A percentile compares a stretch with the other conserved stretches of the same genome.
These are phyloP conservation scores for Corythornis leucogaster DNA, from an alignment of 2,797 vertebrate species.

Conservation along the genomic window DNA sequence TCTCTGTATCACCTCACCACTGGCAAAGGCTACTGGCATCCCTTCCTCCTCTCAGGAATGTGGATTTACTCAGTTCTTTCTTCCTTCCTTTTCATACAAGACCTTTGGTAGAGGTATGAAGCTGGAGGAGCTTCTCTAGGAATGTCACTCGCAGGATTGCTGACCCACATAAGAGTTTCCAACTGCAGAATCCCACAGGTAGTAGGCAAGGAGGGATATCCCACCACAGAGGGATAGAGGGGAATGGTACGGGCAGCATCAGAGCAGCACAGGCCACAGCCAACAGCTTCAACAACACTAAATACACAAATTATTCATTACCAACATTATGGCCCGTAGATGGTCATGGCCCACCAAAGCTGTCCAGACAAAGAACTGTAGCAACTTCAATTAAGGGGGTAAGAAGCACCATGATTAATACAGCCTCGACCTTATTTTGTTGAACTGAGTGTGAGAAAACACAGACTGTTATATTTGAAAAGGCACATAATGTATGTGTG, in stretches of 20 bases:
- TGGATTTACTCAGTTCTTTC: background rate
- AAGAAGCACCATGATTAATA: background rate
- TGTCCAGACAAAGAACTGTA: background rate
- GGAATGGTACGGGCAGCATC: background rate
- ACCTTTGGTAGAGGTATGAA: background rate
- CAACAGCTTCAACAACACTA: constrained; percentile 26
- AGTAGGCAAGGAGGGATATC: background rate
- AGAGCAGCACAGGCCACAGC: background rate
- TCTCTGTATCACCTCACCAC: background rate
- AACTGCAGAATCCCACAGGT: fast-evolving
- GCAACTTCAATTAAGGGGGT: constrained; percentile 5
- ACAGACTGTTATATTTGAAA: constrained; percentile 50
- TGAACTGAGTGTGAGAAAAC: constrained; percentile 23
- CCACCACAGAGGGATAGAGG: background rate
- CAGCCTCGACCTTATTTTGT: background rate
- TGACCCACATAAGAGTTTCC: background rate
- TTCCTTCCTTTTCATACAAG: background rate
- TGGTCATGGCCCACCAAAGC: constrained; percentile 2
- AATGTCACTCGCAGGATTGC: background rate
- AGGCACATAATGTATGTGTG: constrained; percentile 2
- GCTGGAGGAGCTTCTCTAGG: background rate
- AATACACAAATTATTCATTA: constrained; percentile 31
- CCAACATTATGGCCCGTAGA: background rate
- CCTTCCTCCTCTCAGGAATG: background rate
- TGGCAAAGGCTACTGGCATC: background rate